Evolutionary conservation across 2,888 invertebrate genomes (phyloP), one percentile per base, ranked within the genome.

Genomic region (Cremastinae sp.): DNA sequence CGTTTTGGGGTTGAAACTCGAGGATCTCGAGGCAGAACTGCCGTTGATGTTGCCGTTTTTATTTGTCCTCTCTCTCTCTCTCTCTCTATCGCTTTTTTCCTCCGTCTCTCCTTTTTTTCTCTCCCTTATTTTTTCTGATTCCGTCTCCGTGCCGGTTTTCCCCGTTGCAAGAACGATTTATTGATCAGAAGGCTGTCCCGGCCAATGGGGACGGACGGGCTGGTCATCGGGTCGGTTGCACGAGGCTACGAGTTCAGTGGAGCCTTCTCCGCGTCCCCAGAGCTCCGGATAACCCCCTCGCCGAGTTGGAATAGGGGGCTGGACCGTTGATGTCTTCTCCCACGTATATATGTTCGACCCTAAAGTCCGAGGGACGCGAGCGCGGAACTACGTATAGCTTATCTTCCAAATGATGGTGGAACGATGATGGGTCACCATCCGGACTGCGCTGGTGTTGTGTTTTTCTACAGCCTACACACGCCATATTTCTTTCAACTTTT

Each of bases 381-480:
- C 64, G 65, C 61, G 65, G 62, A 77, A 71, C 74, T 74, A 41
- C 61, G 59, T 83, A 84, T 84, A 84, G 86, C 86, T 88, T 87
- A 88, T 88, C 88, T 88, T 86, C 81, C 84, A 86, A 88, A 87
- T 88, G 86, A 87, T 87, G 83, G 85, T 84, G 82, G 84, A 86
- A 83, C 83, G 81, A 82, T 81, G 85, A 84, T 84, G 86, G 87
- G 86, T 82, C 84, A 76, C 69, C 73, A 53, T 45, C 34, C 64
- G 45, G 38, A 43, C 41, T 66, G 4, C 34, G 43, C n/a, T 45
- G 54, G 18, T 45, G 38, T 41, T 9, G 20, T 49, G 43, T 43
- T 2, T 12, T 2, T 62, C 1, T 22, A 18, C 14, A n/a, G 18
- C 8, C 43, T 41, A 41, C 53, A 36, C 43, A 16, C 45, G 28